Evolutionary conservation across 92 coral and sea anemone genomes (phyloP), one percentile per base, ranked within the genome.

Genomic region (Porites divaricata): DNA sequence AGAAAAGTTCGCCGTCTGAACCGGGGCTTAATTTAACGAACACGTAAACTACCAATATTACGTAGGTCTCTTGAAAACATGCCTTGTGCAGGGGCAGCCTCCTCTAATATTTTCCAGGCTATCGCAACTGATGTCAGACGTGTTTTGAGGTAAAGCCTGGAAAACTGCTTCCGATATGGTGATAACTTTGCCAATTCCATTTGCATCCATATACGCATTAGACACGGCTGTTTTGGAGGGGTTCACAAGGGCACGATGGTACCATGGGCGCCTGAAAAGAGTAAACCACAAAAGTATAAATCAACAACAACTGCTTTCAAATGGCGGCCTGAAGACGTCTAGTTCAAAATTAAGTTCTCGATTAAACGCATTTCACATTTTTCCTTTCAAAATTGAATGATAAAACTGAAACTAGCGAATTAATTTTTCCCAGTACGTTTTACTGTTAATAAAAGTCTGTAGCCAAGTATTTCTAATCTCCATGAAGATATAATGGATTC

Each of bases 181-280:
- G 80, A 96, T 88, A 14, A 96, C 99, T 50, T 96, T 96, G 3
- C 99, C 99, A 45, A 96, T 96, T 16, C 98, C 98, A 84, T 89
- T 94, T 17, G 96, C 95, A 79, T 96, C 99, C 97, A 95, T 93
- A 92, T 96, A 96, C 8, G 99, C 99, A 72, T 96, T 96, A 1
- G 99, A 96, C 62, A 96, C 94, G 8, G 99, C 93, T 13, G 95
- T 90, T 87, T 96, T 96, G 63, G 96, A 89, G 0, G 99, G 99
- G 65, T 93, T 96, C 23, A 96, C 98, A 24, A 96, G 85, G 24
- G 99, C 93, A 14, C 99, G 93, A 86, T 94, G 98, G 75, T 96
- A 96, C 99, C 99, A 96, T 9, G 98, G 95, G 45, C 99, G 96
- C 77, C 99, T 96, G 73, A 25, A 11, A 51, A 24, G 28, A 24